phyloP scores from a whole-genome alignment of 2,888 invertebrate species.

The Drosophila niveifrons region DNA sequence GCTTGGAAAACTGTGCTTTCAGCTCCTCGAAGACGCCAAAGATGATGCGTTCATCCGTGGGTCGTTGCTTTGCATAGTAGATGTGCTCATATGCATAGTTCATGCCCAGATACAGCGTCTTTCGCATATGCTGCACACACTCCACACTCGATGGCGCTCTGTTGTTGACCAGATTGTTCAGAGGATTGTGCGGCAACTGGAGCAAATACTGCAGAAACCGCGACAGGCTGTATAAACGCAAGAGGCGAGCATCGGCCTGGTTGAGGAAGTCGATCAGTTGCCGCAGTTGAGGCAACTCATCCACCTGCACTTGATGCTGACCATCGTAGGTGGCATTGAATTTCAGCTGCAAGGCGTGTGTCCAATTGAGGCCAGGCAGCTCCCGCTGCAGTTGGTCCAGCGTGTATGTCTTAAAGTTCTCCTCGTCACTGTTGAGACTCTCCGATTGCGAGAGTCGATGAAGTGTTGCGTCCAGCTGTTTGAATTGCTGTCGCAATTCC shows the following conservation, averaged over 20 bases:
- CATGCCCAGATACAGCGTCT: slow-evolving; percentile 73
- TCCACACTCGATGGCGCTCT: slow-evolving; percentile 1
- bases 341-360: slow-evolving; percentile 49
- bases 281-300: slow-evolving; percentile 56
- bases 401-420: slow-evolving; percentile 44
- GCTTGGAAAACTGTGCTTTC: slow-evolving; percentile 61
- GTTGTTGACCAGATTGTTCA: slow-evolving; percentile 22
- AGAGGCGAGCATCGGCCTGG: slow-evolving; percentile 40
- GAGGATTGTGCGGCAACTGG: slow-evolving; percentile 64
- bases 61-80: slow-evolving; percentile 57
- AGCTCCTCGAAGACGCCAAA: slow-evolving; percentile 66
- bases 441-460: slow-evolving; percentile 32
- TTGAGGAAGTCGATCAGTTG: slow-evolving; percentile 61
- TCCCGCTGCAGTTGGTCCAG: slow-evolving; percentile 52
- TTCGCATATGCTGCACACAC: slow-evolving; percentile 80
- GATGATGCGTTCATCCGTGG: slow-evolving; percentile 66
- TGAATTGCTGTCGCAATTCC: slow-evolving; percentile 53
- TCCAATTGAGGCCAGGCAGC: slow-evolving; percentile 67
- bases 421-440: slow-evolving; percentile 55
- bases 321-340: slow-evolving; percentile 48
- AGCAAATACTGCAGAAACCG: slow-evolving; percentile 71
- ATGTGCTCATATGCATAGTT: slow-evolving; percentile 75
- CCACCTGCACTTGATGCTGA: slow-evolving; percentile 61
- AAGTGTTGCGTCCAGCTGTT: slow-evolving; percentile 54
- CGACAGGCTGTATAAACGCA: slow-evolving; percentile 70